Base-by-base conservation (phyloP, 2,797 vertebrate genomes). In the Apodemus agrarius region DNA sequence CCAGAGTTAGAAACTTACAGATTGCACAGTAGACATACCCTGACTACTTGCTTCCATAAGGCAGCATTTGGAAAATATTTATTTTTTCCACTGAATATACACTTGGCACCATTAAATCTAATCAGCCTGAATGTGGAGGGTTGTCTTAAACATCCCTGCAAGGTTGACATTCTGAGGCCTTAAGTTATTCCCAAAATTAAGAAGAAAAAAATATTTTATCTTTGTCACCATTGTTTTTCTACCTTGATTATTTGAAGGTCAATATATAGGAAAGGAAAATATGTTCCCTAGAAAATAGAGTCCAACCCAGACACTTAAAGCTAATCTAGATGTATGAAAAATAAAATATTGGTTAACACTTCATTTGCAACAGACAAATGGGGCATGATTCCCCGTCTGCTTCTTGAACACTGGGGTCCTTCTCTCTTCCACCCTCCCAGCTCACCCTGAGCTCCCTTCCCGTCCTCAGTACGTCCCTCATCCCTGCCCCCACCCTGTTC, bases 1-100 rank as follows among this genome's bases (percentile, higher is more conserved):
- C 96, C 96, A 95, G 94, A 98, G 97, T 96, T 96, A 95, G 92
- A 97, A 91, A 82, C 89, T 97, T 96, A 83, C 93, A 96, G 91
- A 88, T 49, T 82, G 93, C 59, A 88, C 93, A 95, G 93, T 76
- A 85, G 87, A 92, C 95, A 65, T 72, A 85, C 65, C 85, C 83
- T 78, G 78, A 93, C 94, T 86, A 80, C 84, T 96, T 81, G 88
- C 87, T 95, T 96, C 91, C 95, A 97, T 31, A 89, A 91, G 84
- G 91, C 82, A 57, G 40, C 93, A 85, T 92, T 96, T 86, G 57
- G 84, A 34, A 96, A 97, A 96, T 92, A 91, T 96, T 97, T 97
- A 94, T 74, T 94, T 95, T 95, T 65, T 72, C 89, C 49, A 82
- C 49, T 89, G 79, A 91, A 65, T 1, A 31, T 90, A 95, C 31